Percentiles rank a stretch among this genome's conserved stretches.
These are phyloP conservation scores for Alentia gelatinosa DNA, from an alignment of 2,888 invertebrate genomes.

Conservation along the genomic window DNA sequence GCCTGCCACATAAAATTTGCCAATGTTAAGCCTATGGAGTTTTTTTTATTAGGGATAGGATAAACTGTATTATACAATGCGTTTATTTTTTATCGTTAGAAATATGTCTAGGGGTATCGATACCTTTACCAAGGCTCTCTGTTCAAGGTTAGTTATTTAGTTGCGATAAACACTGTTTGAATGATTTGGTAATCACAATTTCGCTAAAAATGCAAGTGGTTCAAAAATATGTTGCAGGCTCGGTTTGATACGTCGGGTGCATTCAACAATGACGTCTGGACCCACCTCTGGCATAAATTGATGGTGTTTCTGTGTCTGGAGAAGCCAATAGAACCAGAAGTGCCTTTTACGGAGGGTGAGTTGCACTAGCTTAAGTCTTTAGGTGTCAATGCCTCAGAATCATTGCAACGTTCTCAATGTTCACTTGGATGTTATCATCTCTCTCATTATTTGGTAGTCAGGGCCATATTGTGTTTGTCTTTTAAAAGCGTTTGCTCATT, in stretches of 20 bases:
- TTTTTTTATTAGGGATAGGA: no score
- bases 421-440: neutral
- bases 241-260: neutral
- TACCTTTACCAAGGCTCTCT: neutral
- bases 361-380: neutral
- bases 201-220: neutral
- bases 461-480: neutral
- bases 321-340: neutral
- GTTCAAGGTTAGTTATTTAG: neutral
- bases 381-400: neutral
- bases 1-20: no score
- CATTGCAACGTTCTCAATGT: no score
- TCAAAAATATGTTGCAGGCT: neutral
- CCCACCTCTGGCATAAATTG: neutral
- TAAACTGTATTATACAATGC: neutral
- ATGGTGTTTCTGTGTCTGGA: neutral
- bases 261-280: constrained; percentile 11
- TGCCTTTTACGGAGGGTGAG: neutral
- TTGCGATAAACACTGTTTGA: neutral
- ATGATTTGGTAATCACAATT: neutral
- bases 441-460: neutral
- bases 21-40: no score
- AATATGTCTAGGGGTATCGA: neutral
- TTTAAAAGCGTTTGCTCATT: neutral
- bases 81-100: neutral